Percentiles rank a stretch among this genome's conserved stretches.
These are phyloP conservation scores for Oligia fasciuncula DNA, from an alignment of 2,888 invertebrate species.

Conservation along the genomic window DNA sequence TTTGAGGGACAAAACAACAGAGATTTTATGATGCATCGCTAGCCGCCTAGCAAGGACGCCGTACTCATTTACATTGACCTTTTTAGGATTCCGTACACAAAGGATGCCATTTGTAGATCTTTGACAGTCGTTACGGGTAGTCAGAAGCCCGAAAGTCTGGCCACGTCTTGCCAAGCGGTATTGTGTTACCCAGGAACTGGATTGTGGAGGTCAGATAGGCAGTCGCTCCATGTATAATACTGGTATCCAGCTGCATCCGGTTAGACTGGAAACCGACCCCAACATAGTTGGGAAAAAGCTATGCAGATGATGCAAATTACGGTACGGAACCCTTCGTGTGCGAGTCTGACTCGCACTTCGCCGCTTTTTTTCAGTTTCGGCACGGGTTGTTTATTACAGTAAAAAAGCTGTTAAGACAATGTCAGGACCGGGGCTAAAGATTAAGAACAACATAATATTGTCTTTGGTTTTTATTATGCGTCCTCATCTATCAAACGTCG, in stretches of 20 bases:
- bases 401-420: constrained; percentile 72
- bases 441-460: constrained; percentile 68
- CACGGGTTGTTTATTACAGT: constrained; percentile 72
- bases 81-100: constrained; percentile 42
- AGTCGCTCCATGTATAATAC: not conserved
- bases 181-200: not conserved
- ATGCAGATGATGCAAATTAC: no score
- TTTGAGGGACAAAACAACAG: constrained; percentile 64
- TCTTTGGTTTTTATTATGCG: constrained; percentile 65
- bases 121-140: not conserved
- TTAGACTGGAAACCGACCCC: not conserved
- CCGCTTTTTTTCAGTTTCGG: constrained; percentile 67
- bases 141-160: not conserved
- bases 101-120: not conserved
- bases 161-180: not conserved
- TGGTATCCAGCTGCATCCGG: not conserved
- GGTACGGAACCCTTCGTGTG: not conserved
- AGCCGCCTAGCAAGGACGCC: constrained; percentile 56
- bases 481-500: constrained; percentile 70
- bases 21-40: constrained; percentile 56
- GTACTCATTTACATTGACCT: constrained; percentile 69
- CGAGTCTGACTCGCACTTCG: not conserved
- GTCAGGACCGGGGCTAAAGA: constrained; percentile 62
- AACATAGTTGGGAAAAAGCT: not conserved
- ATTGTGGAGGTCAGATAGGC: not conserved